Evolutionary conservation across 2,797 vertebrate genomes (phyloP).

Genomic region (Hoplostethus atlanticus): DNA sequence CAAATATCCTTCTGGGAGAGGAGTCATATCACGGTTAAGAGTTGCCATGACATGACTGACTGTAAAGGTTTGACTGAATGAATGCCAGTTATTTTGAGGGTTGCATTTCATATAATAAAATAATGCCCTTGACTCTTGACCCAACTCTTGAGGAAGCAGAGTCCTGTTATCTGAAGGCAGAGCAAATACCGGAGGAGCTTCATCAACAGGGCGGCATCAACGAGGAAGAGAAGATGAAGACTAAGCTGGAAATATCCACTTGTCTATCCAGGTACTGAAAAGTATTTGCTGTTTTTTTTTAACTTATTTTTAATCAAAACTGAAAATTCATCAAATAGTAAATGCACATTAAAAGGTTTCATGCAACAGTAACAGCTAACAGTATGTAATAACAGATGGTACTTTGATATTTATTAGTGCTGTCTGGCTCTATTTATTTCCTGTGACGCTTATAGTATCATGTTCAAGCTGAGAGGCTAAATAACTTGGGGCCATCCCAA

Average conservation of each 20-base stretch:
- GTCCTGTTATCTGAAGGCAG: slow-evolving; percentile 74
- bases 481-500: slow-evolving; percentile 13
- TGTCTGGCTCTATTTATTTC: slow-evolving; percentile 69
- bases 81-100: not conserved
- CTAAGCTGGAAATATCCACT: slow-evolving; percentile 72
- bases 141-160: slow-evolving; percentile 78
- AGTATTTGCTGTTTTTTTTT: too few relatives aligned
- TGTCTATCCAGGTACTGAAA: slow-evolving; percentile 72
- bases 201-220: slow-evolving; percentile 60
- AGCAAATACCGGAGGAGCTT: slow-evolving; percentile 74
- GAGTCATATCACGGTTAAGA: not conserved
- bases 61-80: not conserved
- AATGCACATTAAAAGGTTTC: not conserved
- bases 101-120: not conserved
- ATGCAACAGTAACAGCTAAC: not conserved
- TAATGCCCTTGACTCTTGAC: slow-evolving; percentile 70
- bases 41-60: not conserved
- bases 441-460: slow-evolving; percentile 48
- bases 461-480: slow-evolving; percentile 39
- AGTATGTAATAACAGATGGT: not conserved
- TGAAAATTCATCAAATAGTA: not conserved
- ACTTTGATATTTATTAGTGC: slow-evolving; percentile 35
- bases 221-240: slow-evolving; percentile 76
- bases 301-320: not conserved
- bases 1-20: slow-evolving; percentile 73